phyloP scores from a whole-genome alignment of 2,888 invertebrate genomes.

The Carterocephalus palaemon region DNA sequence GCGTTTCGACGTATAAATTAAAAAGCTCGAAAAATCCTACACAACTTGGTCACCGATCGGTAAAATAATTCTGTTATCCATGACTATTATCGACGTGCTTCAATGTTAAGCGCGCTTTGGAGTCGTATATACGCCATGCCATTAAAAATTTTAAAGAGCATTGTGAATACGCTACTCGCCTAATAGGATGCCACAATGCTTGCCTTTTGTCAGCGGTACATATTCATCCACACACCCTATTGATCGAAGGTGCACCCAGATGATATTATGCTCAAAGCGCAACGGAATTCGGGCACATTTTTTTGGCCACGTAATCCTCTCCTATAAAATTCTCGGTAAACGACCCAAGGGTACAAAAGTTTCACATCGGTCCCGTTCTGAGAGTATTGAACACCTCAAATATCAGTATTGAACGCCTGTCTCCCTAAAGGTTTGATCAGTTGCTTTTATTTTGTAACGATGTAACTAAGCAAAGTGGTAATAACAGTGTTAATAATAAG shows the following conservation, averaged over 20 bases:
- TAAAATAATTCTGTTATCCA: too few species aligned
- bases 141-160: slow-evolving; percentile 10
- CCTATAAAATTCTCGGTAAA: slow-evolving; percentile 6
- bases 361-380: neutral
- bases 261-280: neutral
- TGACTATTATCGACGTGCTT: too few species aligned
- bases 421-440: too few species aligned
- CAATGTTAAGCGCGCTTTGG: too few species aligned
- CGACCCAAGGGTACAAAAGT: neutral
- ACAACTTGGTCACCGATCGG: too few species aligned
- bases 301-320: neutral
- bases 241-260: slow-evolving; percentile 3
- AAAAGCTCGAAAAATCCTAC: too few species aligned
- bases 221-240: neutral
- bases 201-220: neutral
- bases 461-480: too few species aligned
- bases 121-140: too few species aligned
- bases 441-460: too few species aligned
- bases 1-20: too few species aligned
- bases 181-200: slow-evolving; percentile 4
- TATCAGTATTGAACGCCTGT: neutral
- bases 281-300: slow-evolving; percentile 7
- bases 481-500: too few species aligned
- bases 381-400: neutral
- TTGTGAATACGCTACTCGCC: slow-evolving; percentile 9